Evolutionary conservation across 2,888 invertebrate species (phyloP), one percentile per base, ranked within the genome.

Genomic region (Drosophila vallismaia): DNA sequence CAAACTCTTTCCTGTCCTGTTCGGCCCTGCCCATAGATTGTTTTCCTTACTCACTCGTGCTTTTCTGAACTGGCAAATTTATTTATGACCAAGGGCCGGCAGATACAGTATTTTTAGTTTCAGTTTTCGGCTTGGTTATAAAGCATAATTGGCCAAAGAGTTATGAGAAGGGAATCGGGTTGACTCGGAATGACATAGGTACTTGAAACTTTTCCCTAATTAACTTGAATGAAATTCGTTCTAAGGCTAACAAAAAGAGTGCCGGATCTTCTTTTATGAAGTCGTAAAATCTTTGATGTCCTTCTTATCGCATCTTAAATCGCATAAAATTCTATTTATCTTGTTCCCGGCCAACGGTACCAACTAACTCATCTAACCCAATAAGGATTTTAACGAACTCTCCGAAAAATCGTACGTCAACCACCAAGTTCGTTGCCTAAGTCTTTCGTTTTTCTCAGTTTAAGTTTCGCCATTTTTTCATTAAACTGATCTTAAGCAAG

Each of bases 1-100:
- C n/a, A 44, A 28, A 45, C 24, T 44, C 59, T 50, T 49, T 59
- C 26, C 60, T 60, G 56, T 56, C 50, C 51, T 29, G 77, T 66
- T 71, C 70, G 72, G 78, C 79, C 77, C 83, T 75, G 81, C 73
- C 84, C 79, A 80, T 83, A 76, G 83, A 86, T 80, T 83, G 46
- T 69, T 59, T 54, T 56, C 29, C 60, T 46, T 56, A 45, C 59
- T 51, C 36, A 19, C 56, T 31, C 40, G 57, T 14, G 44, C 31
- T 44, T 24, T 67, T 71, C 66, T 71, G 38, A 53, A 73, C 79
- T 79, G 71, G 68, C 76, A 71, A 77, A 82, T 75, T 83, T 86
- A 83, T 84, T 86, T 84, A 84, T 77, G 86, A 60, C 54, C 77
- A 77, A 62, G 31, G 68, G 62, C 63, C 57, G 46, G 72, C 74